These are phyloP conservation scores for Microcebus murinus DNA, from an alignment of 2,113 vertebrate species.

Conservation along the genomic window DNA sequence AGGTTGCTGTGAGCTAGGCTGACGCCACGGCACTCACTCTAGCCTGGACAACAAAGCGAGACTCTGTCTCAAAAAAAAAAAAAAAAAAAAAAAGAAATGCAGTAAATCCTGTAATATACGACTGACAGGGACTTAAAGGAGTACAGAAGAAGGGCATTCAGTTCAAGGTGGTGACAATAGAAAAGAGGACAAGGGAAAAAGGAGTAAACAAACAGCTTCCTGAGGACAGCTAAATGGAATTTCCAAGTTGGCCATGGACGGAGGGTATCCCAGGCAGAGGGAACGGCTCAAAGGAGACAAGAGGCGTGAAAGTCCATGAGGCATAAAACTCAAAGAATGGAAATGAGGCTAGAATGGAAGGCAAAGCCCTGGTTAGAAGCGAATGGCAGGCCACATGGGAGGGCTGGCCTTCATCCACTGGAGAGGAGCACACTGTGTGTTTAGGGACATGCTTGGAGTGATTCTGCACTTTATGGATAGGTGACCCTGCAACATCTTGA, in stretches of 20 bases:
- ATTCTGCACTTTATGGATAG: not conserved
- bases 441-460: too few species aligned
- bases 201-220: not conserved
- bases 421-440: not conserved
- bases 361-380: not conserved
- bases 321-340: not conserved
- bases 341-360: not conserved
- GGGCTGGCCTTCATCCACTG: not conserved
- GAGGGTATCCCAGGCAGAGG: not conserved
- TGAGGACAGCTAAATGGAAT: not conserved
- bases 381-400: not conserved
- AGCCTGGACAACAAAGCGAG: too few species aligned
- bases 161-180: not conserved
- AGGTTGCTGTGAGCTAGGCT: too few species aligned
- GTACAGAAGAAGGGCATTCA: not conserved
- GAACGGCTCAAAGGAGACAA: not conserved
- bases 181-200: not conserved
- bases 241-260: not conserved
- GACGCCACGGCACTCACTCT: too few species aligned
- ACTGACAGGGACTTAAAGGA: not conserved
- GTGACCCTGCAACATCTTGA: not conserved
- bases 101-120: not conserved
- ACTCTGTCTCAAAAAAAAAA: too few species aligned
- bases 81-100: not conserved
- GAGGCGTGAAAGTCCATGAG: not conserved